Evolutionary conservation across 2,113 vertebrate species (phyloP).

Genomic region (Aythya baeri): DNA sequence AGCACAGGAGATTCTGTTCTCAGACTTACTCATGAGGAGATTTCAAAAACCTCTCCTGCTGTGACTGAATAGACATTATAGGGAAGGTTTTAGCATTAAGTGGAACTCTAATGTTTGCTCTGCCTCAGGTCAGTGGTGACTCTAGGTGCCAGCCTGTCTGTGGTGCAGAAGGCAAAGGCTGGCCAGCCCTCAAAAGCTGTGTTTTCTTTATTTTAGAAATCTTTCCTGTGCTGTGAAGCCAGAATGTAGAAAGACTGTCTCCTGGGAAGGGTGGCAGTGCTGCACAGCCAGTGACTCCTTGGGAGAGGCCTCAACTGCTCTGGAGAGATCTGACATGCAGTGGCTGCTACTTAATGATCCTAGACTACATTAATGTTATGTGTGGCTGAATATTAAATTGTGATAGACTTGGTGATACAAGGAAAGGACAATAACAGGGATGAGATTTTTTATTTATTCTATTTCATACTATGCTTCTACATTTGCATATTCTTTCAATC

Average conservation of each 20-base stretch:
- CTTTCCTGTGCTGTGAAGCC: background rate
- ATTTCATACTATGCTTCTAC: background rate
- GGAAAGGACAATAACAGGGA: background rate
- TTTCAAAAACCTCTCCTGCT: background rate
- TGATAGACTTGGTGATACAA: background rate
- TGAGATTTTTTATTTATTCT: background rate
- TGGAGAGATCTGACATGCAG: background rate
- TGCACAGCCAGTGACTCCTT: background rate
- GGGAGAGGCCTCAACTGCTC: background rate
- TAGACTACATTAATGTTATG: background rate
- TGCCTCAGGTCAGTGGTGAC: background rate
- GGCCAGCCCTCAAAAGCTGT: background rate
- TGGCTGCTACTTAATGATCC: background rate
- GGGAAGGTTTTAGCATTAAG: background rate
- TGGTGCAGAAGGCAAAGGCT: background rate
- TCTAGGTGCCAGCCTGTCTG: background rate
- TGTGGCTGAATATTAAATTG: background rate
- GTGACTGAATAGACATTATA: background rate
- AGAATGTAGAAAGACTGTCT: background rate
- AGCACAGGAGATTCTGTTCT: background rate
- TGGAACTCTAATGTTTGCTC: background rate
- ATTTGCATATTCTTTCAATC: background rate
- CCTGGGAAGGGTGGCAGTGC: background rate
- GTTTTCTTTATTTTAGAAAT: background rate
- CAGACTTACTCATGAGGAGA: background rate